Evolutionary conservation across 2,888 invertebrate genomes (phyloP).

Genomic region (Periphyllus acericola): DNA sequence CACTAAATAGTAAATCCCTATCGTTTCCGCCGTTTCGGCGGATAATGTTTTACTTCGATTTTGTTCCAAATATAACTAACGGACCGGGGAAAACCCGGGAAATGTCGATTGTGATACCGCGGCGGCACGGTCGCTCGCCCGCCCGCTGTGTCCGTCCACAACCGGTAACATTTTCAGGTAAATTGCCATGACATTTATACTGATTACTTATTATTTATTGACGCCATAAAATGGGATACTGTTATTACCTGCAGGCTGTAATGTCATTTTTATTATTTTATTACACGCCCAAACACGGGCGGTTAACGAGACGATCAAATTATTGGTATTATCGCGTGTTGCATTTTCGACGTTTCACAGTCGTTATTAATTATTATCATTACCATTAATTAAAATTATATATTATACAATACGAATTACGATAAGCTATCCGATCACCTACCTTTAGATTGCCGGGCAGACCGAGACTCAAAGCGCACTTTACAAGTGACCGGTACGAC

Average conservation of each 20-base stretch:
- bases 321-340: too few species aligned
- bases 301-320: background rate
- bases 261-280: background rate
- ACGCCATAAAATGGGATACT: background rate
- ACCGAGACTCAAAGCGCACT: background rate
- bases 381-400: background rate
- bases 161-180: background rate
- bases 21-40: background rate
- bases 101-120: background rate
- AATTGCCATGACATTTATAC: too few species aligned
- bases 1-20: too few species aligned
- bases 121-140: background rate
- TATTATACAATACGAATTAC: background rate
- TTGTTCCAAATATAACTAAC: background rate
- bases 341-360: too few species aligned
- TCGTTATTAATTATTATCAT: background rate
- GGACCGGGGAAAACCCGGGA: background rate
- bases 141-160: background rate
- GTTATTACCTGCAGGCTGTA: too few species aligned
- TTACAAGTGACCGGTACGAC: background rate
- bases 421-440: background rate
- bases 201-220: too few species aligned
- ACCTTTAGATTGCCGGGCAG: slow-evolving; percentile 39
- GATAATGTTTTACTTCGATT: too few species aligned
- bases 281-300: background rate